phyloP scores from a whole-genome alignment of 2,113 vertebrate genomes.

The Tychaedon coryphoeus region DNA sequence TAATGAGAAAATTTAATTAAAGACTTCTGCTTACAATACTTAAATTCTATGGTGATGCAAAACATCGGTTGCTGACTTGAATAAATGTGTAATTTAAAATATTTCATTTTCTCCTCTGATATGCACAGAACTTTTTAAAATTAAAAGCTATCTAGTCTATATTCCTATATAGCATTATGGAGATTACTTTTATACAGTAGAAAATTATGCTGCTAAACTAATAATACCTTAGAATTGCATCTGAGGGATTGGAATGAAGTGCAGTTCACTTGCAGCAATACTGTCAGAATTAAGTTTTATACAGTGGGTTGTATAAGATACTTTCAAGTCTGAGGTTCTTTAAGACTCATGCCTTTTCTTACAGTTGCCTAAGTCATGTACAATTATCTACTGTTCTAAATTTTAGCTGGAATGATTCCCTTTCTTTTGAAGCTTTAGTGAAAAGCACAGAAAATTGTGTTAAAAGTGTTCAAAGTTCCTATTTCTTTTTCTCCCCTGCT shows the following conservation, averaged over 20 bases:
- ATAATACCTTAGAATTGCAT: background rate
- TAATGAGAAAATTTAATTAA: background rate
- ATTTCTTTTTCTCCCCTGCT: background rate
- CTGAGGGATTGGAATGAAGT: background rate
- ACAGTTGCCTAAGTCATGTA: fast-evolving
- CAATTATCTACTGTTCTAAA: background rate
- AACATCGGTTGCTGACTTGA: background rate
- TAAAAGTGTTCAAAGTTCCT: background rate
- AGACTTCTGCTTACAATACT: background rate
- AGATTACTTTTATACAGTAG: background rate
- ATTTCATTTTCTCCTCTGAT: background rate
- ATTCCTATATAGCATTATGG: background rate
- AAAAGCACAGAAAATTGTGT: background rate
- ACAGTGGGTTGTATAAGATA: background rate
- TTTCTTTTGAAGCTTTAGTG: background rate
- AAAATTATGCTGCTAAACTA: background rate
- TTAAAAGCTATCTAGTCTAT: background rate
- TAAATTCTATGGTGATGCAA: background rate
- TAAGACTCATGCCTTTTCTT: background rate
- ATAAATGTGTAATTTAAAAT: fast-evolving
- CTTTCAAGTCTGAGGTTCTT: background rate
- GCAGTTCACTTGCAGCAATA: background rate
- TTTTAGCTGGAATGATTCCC: background rate
- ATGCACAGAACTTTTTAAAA: background rate
- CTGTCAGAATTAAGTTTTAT: background rate